Conservation (phyloP, 2,888 invertebrate species). For the Liopterus haemorrhoidalis region DNA sequence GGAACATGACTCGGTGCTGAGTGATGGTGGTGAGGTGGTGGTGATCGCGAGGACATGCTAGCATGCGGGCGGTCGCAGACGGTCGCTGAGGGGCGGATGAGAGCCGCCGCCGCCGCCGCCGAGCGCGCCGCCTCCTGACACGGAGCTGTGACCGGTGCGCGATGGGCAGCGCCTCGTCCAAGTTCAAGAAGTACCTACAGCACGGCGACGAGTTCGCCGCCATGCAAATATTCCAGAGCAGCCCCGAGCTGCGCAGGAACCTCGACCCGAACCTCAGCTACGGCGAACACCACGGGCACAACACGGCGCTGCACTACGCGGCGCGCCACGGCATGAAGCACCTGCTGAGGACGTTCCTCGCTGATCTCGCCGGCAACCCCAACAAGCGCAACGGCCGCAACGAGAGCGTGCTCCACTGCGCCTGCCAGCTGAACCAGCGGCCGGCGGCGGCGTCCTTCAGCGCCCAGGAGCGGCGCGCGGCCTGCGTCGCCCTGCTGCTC, state of each 20-base stretch:
- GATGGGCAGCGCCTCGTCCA: conserved; percentile 64
- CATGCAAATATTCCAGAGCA: conserved; percentile 58
- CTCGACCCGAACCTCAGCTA: conserved; percentile 63
- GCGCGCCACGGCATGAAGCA: conserved; percentile 60
- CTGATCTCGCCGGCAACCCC: conserved; percentile 60
- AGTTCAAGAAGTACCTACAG: conserved; percentile 63
- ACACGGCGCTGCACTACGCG: conserved; percentile 62
- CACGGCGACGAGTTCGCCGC: conserved; percentile 66
- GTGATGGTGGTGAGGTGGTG: too few species aligned
- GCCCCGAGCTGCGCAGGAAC: conserved; percentile 56
- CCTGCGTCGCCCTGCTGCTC: conserved; percentile 56
- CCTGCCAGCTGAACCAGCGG: conserved; percentile 51
- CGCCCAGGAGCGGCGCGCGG: conserved; percentile 53
- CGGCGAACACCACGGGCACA: conserved; percentile 59
- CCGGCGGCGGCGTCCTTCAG: conserved; percentile 49
- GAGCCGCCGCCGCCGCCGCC: not conserved
- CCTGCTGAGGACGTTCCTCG: conserved; percentile 56
- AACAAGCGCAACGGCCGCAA: conserved; percentile 60
- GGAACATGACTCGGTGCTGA: too few species aligned
- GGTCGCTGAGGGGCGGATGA: not conserved
- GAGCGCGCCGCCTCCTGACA: not conserved
- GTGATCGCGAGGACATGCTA: too few species aligned
- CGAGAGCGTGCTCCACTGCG: conserved; percentile 58
- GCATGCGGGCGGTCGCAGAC: too few species aligned
- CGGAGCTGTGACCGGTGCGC: too few species aligned